Evolutionary conservation across 1,140 invertebrate species (phyloP).

Genomic region (Octopus bimaculoides): DNA sequence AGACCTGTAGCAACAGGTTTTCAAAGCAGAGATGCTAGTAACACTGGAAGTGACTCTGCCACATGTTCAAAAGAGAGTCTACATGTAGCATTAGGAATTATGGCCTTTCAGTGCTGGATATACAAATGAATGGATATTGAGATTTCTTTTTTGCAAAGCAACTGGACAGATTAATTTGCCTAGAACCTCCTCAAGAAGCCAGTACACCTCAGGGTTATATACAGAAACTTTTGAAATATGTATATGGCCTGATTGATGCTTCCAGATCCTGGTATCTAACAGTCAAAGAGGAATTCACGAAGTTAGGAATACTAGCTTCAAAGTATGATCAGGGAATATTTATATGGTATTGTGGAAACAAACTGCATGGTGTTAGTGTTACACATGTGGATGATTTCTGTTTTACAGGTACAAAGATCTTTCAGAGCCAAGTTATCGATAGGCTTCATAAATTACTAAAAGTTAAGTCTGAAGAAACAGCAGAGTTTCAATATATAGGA

Average conservation of each 20-base stretch:
- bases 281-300: slow-evolving; percentile 23
- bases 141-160: slow-evolving; percentile 24
- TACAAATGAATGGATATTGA: slow-evolving; percentile 6
- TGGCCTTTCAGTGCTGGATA: background rate
- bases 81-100: background rate
- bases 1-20: background rate
- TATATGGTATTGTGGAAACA: background rate
- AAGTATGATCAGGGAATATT: slow-evolving; percentile 21
- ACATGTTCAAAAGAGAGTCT: background rate
- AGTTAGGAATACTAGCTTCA: slow-evolving; percentile 18
- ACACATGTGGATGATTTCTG: slow-evolving; percentile 25
- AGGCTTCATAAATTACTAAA: background rate
- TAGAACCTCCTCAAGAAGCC: slow-evolving; percentile 24
- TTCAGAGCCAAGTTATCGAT: background rate
- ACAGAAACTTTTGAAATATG: slow-evolving; percentile 27
- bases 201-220: slow-evolving; percentile 16
- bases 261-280: slow-evolving; percentile 27
- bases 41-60: background rate
- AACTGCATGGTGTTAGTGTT: slow-evolving; percentile 15
- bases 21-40: background rate
- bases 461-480: slow-evolving; percentile 1
- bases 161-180: slow-evolving; percentile 22
- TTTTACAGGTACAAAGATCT: slow-evolving; percentile 17
- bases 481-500: background rate
- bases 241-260: slow-evolving; percentile 31